A percentile compares a stretch with the other conserved stretches of the same genome.
Conservation (phyloP, 2,888 invertebrate genomes). For the Drosophila borborema region DNA sequence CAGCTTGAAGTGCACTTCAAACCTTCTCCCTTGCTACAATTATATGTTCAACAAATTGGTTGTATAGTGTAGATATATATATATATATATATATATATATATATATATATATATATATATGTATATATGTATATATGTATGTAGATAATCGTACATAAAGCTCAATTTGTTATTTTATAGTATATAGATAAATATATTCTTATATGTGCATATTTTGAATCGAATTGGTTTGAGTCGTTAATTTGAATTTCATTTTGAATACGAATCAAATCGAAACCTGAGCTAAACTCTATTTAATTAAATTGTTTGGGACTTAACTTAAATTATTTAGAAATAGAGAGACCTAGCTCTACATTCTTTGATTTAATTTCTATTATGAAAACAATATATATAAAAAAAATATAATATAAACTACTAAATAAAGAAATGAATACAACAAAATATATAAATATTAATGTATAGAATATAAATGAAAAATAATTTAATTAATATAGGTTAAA, state of each 20-base stretch:
- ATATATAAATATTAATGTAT: background rate
- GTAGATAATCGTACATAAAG: slow-evolving; percentile 8
- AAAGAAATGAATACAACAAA: background rate
- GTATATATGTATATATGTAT: background rate
- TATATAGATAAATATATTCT: slow-evolving; percentile 8
- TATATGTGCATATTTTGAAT: slow-evolving; percentile 1
- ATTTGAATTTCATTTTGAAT: background rate
- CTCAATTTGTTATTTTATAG: slow-evolving; percentile 3
- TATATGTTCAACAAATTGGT: background rate
- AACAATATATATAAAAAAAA: too few relatives aligned
- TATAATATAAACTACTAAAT: background rate
- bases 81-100: background rate
- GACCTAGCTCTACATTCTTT: background rate
- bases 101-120: background rate
- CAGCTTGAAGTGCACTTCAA: too few relatives aligned
- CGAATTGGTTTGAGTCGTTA: background rate
- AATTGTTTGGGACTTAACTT: background rate
- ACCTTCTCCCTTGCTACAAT: too few relatives aligned
- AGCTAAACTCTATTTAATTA: background rate
- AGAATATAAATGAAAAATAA: background rate
- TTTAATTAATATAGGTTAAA: background rate
- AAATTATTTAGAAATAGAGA: background rate
- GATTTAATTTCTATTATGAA: background rate
- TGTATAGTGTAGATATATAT: background rate
- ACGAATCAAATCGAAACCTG: slow-evolving; percentile 4